Evolutionary conservation across 1,140 invertebrate genomes (phyloP), one percentile per base, ranked within the genome.

Genomic region (Pectinophora gossypiella): DNA sequence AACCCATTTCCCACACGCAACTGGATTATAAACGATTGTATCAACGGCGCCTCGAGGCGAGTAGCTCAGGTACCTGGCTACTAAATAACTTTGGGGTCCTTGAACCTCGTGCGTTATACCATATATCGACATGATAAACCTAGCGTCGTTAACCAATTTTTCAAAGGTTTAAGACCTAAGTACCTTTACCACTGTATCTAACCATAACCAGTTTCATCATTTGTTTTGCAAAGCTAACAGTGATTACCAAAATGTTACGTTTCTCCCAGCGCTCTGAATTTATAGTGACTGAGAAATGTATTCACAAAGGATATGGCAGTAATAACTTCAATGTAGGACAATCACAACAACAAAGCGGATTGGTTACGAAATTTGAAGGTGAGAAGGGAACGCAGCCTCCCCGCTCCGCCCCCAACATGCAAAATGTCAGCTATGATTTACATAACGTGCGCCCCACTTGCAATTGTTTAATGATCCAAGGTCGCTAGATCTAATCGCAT

Each of bases 401-500:
- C 36, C 36, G 4, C 36, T 18, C 55, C 68, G 64, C 65, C 68
- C 56, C 59, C 55, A 36, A 73, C 49, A 64, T 52, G 50, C 48
- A 68, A 74, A 78, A 76, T 78, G 72, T 70, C 75, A 78, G 62
- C 52, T 61, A 40, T 43, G 49, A 73, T 68, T 71, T 72, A 68
- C 68, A 70, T 74, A 64, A 70, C 59, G 60, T 68, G 66, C 64
- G 68, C 56, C 60, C 64, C 50, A 61, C 47, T 57, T 62, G 59
- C 64, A 35, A 72, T 70, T 73, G 65, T 69, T 59, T 62, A 44
- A 61, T 50, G 49, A 64, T 60, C 54, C 71, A 74, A 74, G 71
- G 74, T 59, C 58, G 53, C 38, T 52, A 19, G 35, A 57, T 44
- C 16, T 21, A 48, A 61, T 51, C 36, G 47, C 47, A 51, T 51